Conservation (phyloP, 2,888 invertebrate genomes). For the Bedellia somnulentella region DNA sequence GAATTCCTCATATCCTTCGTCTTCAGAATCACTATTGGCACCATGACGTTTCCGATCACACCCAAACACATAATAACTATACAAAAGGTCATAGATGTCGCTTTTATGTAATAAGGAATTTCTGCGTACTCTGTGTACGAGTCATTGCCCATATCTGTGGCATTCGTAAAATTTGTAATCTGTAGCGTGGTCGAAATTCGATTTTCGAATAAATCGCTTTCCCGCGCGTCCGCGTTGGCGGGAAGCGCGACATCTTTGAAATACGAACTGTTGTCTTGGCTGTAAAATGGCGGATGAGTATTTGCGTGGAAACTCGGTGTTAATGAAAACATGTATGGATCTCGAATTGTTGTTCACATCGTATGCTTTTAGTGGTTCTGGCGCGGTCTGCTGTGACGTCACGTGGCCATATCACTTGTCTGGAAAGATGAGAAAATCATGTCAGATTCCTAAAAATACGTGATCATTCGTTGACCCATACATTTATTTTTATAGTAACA, state of each 20-base stretch:
- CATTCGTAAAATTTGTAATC: slow-evolving; percentile 18
- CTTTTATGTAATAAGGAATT: slow-evolving; percentile 84
- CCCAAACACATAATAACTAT: slow-evolving; percentile 87
- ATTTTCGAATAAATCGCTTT: slow-evolving; percentile 1
- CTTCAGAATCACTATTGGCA: slow-evolving; percentile 88
- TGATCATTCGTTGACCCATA: too few relatives aligned
- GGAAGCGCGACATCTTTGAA: slow-evolving; percentile 21
- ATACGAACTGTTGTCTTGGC: slow-evolving; percentile 17
- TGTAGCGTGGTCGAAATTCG: slow-evolving; percentile 18
- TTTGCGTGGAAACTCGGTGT: slow-evolving; percentile 16
- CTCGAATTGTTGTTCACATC: slow-evolving; percentile 12
- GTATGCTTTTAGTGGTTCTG: neutral
- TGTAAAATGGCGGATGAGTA: slow-evolving; percentile 12
- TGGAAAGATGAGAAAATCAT: too few relatives aligned
- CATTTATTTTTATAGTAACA: too few relatives aligned
- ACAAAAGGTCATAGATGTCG: slow-evolving; percentile 86
- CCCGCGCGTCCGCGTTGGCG: neutral
- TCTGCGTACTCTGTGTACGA: slow-evolving; percentile 54
- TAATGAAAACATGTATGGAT: slow-evolving; percentile 51
- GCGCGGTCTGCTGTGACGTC: too few relatives aligned
- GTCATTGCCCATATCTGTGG: slow-evolving; percentile 18
- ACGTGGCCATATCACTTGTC: too few relatives aligned
- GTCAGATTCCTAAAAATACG: too few relatives aligned
- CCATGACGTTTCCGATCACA: slow-evolving; percentile 90
- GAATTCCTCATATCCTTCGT: slow-evolving; percentile 94